Conservation (phyloP, 2,888 invertebrate genomes). For the Papilio gigon region DNA sequence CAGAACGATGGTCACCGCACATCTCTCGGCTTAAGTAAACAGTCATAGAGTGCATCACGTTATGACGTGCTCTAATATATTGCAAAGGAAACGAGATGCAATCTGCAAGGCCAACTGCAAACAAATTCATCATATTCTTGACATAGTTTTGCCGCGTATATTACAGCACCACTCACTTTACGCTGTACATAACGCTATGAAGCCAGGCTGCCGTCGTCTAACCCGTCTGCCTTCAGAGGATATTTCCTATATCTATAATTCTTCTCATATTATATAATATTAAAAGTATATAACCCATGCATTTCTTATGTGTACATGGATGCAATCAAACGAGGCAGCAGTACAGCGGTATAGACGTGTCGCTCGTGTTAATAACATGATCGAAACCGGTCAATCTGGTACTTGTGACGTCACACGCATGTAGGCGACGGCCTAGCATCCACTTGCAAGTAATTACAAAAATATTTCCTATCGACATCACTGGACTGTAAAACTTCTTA, state of each 20-base stretch:
- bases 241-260: neutral
- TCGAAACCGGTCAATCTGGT: conserved; percentile 31
- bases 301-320: neutral
- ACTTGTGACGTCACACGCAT: conserved; percentile 22
- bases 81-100: conserved; percentile 30
- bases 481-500: neutral
- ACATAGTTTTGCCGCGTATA: neutral
- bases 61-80: conserved; percentile 31
- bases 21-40: conserved; percentile 24
- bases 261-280: neutral
- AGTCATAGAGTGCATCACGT: conserved; percentile 37
- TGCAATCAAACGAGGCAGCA: conserved; percentile 19
- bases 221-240: neutral
- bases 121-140: conserved; percentile 23
- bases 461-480: neutral
- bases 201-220: neutral
- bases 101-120: conserved; percentile 18
- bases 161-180: neutral
- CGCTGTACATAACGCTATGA: neutral
- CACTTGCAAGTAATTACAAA: neutral
- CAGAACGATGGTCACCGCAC: neutral
- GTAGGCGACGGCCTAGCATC: conserved; percentile 28
- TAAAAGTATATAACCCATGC: neutral
- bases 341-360: conserved; percentile 10
- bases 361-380: conserved; percentile 10